Percentiles rank a stretch among this genome's conserved stretches.
Conservation (phyloP, 2,797 vertebrate species). For the Peromyscus aztecus region DNA sequence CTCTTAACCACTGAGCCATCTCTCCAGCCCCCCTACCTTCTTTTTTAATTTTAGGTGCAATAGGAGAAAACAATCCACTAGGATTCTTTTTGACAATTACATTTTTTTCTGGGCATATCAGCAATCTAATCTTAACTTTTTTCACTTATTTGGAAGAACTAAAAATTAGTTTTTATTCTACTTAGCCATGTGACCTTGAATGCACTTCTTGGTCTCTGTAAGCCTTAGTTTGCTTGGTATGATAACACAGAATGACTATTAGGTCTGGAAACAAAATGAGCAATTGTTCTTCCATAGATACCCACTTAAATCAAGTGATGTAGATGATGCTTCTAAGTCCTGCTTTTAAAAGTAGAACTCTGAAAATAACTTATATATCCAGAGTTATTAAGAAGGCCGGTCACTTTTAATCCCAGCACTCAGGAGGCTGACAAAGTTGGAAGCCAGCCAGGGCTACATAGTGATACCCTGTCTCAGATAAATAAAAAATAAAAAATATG, state of each 20-base stretch:
- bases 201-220: not conserved
- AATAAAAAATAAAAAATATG: not conserved
- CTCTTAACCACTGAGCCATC: too few relatives aligned
- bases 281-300: not conserved
- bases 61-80: not conserved
- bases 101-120: not conserved
- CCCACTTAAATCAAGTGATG: not conserved
- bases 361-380: not conserved
- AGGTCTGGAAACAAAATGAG: not conserved
- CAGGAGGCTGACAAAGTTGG: not conserved
- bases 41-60: not conserved
- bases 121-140: not conserved
- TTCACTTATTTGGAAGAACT: not conserved
- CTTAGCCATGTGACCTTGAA: not conserved
- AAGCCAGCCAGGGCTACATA: not conserved
- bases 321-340: not conserved
- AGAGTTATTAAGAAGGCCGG: not conserved
- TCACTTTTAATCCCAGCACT: not conserved
- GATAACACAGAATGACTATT: not conserved
- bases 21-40: not conserved
- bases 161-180: not conserved
- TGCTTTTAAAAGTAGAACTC: not conserved
- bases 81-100: not conserved
- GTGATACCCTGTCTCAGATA: not conserved
- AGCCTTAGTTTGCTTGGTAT: not conserved